These are phyloP conservation scores for Perdita meconis DNA, from an alignment of 2,888 invertebrate genomes.

Conservation along the genomic window DNA sequence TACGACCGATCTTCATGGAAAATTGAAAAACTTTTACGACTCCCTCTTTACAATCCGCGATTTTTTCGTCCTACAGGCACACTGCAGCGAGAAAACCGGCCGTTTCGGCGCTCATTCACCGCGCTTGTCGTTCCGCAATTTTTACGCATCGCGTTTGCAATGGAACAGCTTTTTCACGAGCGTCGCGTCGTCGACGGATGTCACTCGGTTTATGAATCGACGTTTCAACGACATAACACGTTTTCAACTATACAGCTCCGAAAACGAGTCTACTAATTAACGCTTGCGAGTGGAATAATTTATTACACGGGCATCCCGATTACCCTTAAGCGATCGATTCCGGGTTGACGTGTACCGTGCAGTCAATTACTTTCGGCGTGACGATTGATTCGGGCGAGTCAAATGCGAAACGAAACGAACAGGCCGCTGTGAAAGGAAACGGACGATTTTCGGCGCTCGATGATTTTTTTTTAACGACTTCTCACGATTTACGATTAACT, in stretches of 20 bases:
- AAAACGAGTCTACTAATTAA: constrained; percentile 22
- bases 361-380: constrained; percentile 30
- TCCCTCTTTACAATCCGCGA: constrained; percentile 37
- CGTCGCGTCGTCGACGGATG: neutral
- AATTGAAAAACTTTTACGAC: constrained; percentile 27
- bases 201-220: neutral
- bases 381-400: neutral
- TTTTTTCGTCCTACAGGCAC: constrained; percentile 50
- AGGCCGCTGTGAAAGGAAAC: neutral
- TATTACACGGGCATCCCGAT: neutral
- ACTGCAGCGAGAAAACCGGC: constrained; percentile 47
- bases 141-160: neutral
- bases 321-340: neutral
- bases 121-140: neutral
- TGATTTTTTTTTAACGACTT: constrained; percentile 22
- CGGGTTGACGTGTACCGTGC: neutral
- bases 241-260: too few relatives aligned
- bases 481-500: constrained; percentile 41
- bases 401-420: neutral
- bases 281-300: constrained; percentile 5
- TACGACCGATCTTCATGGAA: constrained; percentile 11
- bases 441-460: constrained; percentile 17
- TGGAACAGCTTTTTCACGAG: neutral
- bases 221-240: neutral
- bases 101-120: constrained; percentile 20